Base-by-base conservation (phyloP, 2,113 vertebrate species). In the Psettodes erumei region DNA sequence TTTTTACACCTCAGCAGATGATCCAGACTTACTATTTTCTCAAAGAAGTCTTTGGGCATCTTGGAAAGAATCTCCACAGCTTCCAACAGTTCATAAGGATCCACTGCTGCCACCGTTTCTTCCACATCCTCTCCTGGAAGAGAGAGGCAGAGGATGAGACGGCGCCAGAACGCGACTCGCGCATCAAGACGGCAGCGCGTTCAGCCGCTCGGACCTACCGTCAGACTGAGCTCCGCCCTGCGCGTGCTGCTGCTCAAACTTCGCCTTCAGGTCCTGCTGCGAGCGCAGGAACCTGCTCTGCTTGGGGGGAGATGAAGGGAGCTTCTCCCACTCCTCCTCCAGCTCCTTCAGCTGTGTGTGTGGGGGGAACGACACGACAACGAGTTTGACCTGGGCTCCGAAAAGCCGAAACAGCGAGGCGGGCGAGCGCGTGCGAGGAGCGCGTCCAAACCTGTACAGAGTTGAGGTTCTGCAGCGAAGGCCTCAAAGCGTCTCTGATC, bases 31-130 rank as follows among this genome's bases (percentile, higher is more conserved):
- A 99, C 98, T 83, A 99, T 97, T 95, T 99, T 99, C 15, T 99
- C 98, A 88, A 97, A 98, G 89, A 99, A 99, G 80, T 99, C 98
- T 95, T 99, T 99, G 40, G 98, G 98, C 82, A 99, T 88, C 91
- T 99, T 99, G 56, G 96, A 96, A 84, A 99, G 95, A 90, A 99
- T 95, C 85, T 99, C 98, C 76, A 97, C 96, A 59, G 98, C 94
- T 92, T 98, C 97, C 82, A 99, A 91, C 51, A 99, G 94, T 59
- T 99, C 98, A 62, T 98, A 99, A 0, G 97, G 95, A 91, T 99
- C 98, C 83, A 98, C 95, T 30, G 95, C 94, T 3, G 90, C 91
- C 4, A 81, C 94, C 0, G 81, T 82, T 59, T 94, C 96, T 64
- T 91, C 96, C 18, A 96, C 95, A 1, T 96, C 95, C n/a, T 96